These are phyloP conservation scores for Galaxea fascicularis DNA, from an alignment of 92 coral and sea anemone genomes.

Conservation along the genomic window DNA sequence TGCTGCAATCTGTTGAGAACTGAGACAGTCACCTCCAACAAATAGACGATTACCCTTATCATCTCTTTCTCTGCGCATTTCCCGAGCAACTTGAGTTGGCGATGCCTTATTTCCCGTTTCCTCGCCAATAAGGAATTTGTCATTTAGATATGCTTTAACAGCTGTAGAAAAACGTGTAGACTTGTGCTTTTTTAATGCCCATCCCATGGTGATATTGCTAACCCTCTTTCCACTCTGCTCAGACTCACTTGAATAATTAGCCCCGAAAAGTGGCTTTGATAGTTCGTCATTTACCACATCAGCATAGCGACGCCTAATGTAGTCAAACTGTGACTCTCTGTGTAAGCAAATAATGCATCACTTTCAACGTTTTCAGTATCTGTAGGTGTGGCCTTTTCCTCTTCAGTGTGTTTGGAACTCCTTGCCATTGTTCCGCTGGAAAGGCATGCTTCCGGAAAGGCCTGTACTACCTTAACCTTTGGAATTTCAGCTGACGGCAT, in stretches of 20 bases:
- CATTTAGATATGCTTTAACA: conserved; percentile 45
- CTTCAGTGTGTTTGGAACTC: conserved; percentile 32
- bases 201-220: conserved; percentile 42
- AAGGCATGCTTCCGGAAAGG: neutral
- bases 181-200: conserved; percentile 37
- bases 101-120: conserved; percentile 38
- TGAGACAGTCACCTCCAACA: conserved; percentile 50
- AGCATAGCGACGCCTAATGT: conserved; percentile 42
- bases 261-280: conserved; percentile 47
- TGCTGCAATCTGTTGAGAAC: conserved; percentile 54
- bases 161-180: conserved; percentile 42
- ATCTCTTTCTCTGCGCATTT: conserved; percentile 41
- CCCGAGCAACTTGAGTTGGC: conserved; percentile 51
- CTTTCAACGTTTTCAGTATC: conserved; percentile 13
- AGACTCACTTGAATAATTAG: conserved; percentile 27
- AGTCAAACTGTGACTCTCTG: conserved; percentile 45
- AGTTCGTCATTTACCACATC: conserved; percentile 43
- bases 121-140: conserved; percentile 46
- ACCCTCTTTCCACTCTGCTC: conserved; percentile 20
- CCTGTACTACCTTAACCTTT: conserved; percentile 25
- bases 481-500: conserved; percentile 34
- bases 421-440: conserved; percentile 10
- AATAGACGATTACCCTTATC: conserved; percentile 32
- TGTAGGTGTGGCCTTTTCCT: conserved; percentile 8
- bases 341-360: conserved; percentile 13